These are phyloP conservation scores for Epizoanthus illoricatus DNA, from an alignment of 92 coral and sea anemone species.

Conservation along the genomic window DNA sequence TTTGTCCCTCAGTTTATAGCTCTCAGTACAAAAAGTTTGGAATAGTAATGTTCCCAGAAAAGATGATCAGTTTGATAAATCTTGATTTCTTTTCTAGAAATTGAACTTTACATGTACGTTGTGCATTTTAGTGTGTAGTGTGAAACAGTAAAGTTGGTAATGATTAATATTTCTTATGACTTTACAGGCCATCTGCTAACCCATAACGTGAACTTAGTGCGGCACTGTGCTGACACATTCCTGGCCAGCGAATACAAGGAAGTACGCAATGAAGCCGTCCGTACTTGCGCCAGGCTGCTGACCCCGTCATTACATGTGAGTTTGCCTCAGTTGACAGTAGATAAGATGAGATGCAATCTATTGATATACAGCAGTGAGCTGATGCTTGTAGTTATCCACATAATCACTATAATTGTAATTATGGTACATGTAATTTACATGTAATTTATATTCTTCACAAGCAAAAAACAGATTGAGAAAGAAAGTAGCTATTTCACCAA, in stretches of 20 bases:
- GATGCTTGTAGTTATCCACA: too few species aligned
- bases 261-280: constrained; percentile 97
- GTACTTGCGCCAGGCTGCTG: constrained; percentile 95
- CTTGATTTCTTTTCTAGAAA: too few species aligned
- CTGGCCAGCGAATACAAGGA: constrained; percentile 98
- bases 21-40: too few species aligned
- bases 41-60: too few species aligned
- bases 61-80: too few species aligned
- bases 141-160: background rate
- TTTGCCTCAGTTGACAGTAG: background rate
- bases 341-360: background rate
- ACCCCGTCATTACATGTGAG: constrained; percentile 92
- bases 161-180: background rate
- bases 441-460: too few species aligned
- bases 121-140: background rate
- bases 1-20: too few species aligned
- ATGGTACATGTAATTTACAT: too few species aligned
- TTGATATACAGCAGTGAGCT: too few species aligned
- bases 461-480: too few species aligned
- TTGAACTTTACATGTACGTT: background rate
- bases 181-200: constrained; percentile 75
- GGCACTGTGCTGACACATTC: constrained; percentile 97
- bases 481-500: too few species aligned
- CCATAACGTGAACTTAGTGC: constrained; percentile 83
- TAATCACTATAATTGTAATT: too few species aligned